These are phyloP conservation scores for Lithobates pipiens DNA, from an alignment of 2,797 vertebrate species.

Conservation along the genomic window DNA sequence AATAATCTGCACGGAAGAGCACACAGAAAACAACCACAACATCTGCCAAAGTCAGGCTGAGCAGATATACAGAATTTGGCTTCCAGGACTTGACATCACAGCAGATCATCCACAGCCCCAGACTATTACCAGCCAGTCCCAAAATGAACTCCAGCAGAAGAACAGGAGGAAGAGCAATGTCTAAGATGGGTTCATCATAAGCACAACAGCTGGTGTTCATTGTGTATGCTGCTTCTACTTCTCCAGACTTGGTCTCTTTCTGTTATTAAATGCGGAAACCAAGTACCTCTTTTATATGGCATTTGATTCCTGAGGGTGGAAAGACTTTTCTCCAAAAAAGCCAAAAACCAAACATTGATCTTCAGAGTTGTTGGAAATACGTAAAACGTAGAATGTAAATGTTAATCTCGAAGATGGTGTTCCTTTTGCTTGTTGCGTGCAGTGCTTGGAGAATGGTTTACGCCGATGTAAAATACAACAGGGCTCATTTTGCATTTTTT, in stretches of 20 bases:
- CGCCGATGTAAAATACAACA: conserved; percentile 29
- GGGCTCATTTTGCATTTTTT: conserved; percentile 38
- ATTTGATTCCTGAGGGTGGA: neutral
- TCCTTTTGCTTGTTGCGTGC: conserved; percentile 24
- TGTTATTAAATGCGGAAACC: neutral
- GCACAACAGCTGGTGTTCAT: conserved; percentile 72
- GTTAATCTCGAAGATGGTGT: neutral
- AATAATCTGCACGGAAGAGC: conserved; percentile 81
- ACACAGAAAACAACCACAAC: conserved; percentile 80
- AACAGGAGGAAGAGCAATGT: conserved; percentile 74
- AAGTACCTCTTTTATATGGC: neutral
- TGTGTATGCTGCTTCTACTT: neutral
- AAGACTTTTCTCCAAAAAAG: neutral
- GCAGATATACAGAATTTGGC: conserved; percentile 78
- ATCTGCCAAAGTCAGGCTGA: conserved; percentile 80
- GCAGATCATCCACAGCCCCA: conserved; percentile 79
- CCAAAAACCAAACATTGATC: neutral
- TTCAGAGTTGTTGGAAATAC: neutral
- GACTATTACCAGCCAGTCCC: conserved; percentile 76
- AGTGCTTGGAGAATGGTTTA: conserved; percentile 17
- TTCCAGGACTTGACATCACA: conserved; percentile 79
- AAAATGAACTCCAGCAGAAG: conserved; percentile 79
- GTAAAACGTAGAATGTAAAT: conserved; percentile 16
- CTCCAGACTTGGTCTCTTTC: neutral
- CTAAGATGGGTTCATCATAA: conserved; percentile 74